Evolutionary conservation across 2,797 vertebrate species (phyloP), one percentile per base, ranked within the genome.

Genomic region (Schizothorax lantsangensis): DNA sequence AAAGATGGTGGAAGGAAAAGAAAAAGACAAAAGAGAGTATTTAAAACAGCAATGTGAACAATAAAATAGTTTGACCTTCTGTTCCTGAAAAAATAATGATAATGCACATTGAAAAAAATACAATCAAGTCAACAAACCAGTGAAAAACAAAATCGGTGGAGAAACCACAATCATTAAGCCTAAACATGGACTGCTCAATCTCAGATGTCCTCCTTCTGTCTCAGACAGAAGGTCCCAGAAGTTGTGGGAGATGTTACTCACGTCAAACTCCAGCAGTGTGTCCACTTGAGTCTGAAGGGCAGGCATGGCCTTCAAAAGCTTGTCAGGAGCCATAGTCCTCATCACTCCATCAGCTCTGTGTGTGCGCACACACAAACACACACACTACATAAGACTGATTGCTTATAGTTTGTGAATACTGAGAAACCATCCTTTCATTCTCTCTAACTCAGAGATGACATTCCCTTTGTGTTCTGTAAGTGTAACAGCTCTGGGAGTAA

Each of bases 231-330:
- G 9, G 36, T 59, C 47, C 8, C 14, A 71, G 52, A 84, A 2
- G 8, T 30, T 57, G 49, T 54, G 49, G 6, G n/a, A 12, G 73
- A 23, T 17, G 40, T 88, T 92, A 96, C 97, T 88, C 95, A 99
- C 98, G 88, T 99, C 98, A 64, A 99, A 99, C 93, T 99, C 98
- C 94, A 99, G 96, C 89, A 99, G 95, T 52, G 98, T 98, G 94
- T 99, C 98, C 23, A 99, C 98, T 91, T 99, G 97, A 92, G 97
- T 97, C 95, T 99, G 98, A 62, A 99, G 95, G 87, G 98, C 96
- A 72, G 98, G 98, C 98, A 99, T 99, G 90, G 97, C 98, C 95
- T 99, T 99, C 92, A 99, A 95, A 80, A 99, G 96, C 94, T 99
- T 99, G 91, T 99, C 98, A 30, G 98, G 97, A 93, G 95, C 96